Base-by-base conservation (phyloP, 1,140 invertebrate species). In the Drosophila guanche region DNA sequence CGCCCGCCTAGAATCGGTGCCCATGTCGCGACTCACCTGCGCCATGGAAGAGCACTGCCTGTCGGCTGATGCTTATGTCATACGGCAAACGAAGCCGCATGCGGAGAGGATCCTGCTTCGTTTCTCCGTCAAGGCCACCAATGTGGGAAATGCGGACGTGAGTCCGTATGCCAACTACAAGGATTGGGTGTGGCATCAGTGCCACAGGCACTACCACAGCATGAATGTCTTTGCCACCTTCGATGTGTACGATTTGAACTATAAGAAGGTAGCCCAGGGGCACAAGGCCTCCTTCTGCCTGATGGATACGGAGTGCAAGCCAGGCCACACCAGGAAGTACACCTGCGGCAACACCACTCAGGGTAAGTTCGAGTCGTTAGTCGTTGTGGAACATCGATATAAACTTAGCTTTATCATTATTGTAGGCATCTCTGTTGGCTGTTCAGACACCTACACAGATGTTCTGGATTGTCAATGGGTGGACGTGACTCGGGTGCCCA, bases 381-480 rank as follows among this genome's bases (percentile, higher is more conserved):
- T 5, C 25, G 0, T 4, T 1, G 12, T 12, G 10, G 10, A 1
- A 0, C 7, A 20, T 6, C 12, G 7, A 20, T 14, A 20, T 27
- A 37, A 14, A 41, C 12, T 2, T 5, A 20, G 6, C 90, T 23
- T 77, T 5, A 4, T 46, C 4, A 4, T 4, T 4, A n/a, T 22
- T 5, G 5, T n/a, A 93, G 96, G 97, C 27, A 97, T 99, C 56
- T 97, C 96, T 2, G 95, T 98, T 0, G 98, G 98, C 60, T 99
- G 98, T 90, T 96, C 96, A 1, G 98, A 99, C 88, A 95, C 97
- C 53, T 99, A 99, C 90, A 94, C 95, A 68, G 95, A 96, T 83
- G 97, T 97, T 77, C 96, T 99, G 41, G 98, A 99, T 91, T 99
- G 98, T 86, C 98, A 99, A 90, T 99, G 98, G 98, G 96, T 99